phyloP scores from a whole-genome alignment of 1,140 invertebrate species.

The Melanaphis sacchari region DNA sequence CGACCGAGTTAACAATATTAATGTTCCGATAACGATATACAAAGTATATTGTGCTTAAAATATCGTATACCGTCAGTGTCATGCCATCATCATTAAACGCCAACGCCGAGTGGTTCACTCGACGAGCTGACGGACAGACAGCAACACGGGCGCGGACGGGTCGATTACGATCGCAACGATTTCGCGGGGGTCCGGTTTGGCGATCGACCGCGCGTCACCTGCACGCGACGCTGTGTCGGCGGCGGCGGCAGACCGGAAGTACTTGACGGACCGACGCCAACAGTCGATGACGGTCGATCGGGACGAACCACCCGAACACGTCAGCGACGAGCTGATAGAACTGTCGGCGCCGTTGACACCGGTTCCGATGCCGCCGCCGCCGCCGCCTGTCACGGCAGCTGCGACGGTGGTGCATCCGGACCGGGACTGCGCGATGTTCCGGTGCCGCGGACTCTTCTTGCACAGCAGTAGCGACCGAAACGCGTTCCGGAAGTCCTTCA shows the following conservation, averaged over 20 bases:
- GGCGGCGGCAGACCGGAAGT: not conserved
- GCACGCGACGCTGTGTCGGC: not conserved
- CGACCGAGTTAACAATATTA: not conserved
- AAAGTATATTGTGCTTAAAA: too few species aligned
- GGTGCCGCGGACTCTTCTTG: not conserved
- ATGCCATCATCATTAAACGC: not conserved
- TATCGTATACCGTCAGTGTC: not conserved
- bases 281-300: not conserved
- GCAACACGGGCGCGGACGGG: constrained; percentile 4
- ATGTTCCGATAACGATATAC: not conserved
- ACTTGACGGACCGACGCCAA: not conserved
- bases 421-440: not conserved
- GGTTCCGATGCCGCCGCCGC: not conserved
- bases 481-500: constrained; percentile 83
- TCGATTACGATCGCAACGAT: not conserved
- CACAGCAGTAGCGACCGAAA: constrained; percentile 63
- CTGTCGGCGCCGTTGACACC: not conserved
- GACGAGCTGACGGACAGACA: constrained; percentile 29
- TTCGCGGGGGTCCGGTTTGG: not conserved
- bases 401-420: not conserved
- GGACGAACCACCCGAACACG: constrained; percentile 4
- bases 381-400: not conserved
- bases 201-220: not conserved
- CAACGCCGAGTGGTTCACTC: not conserved
- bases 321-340: constrained; percentile 8